Evolutionary conservation across 2,888 invertebrate species (phyloP).

Genomic region (Horisme vitalbata): DNA sequence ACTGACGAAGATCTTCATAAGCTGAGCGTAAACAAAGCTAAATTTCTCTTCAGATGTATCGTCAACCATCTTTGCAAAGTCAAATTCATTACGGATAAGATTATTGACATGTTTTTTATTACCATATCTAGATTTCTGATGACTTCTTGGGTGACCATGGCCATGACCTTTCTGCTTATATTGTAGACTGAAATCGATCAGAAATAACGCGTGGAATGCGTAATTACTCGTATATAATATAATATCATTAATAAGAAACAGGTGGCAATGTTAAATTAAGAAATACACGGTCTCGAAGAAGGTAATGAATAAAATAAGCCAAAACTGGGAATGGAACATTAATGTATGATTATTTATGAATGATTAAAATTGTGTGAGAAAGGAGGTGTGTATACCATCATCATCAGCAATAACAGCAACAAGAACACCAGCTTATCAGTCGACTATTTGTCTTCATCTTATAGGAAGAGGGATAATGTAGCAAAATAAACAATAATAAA

Average conservation of each 20-base stretch:
- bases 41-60: conserved; percentile 49
- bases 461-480: too few relatives aligned
- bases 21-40: conserved; percentile 64
- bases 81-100: background rate
- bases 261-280: background rate
- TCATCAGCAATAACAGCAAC: too few relatives aligned
- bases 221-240: conserved; percentile 10
- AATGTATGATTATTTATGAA: too few relatives aligned
- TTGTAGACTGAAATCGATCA: conserved; percentile 25
- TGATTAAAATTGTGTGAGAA: too few relatives aligned
- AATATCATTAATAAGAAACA: background rate
- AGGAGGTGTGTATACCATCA: too few relatives aligned
- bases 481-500: too few relatives aligned
- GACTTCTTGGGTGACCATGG: conserved; percentile 33
- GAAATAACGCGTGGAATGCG: background rate
- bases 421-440: too few relatives aligned
- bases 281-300: too few relatives aligned
- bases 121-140: background rate
- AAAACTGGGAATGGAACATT: background rate
- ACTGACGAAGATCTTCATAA: conserved; percentile 69
- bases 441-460: too few relatives aligned
- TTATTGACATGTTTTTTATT: conserved; percentile 3
- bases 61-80: conserved; percentile 5
- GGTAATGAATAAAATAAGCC: too few relatives aligned
- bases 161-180: conserved; percentile 29